phyloP scores from a whole-genome alignment of 2,888 invertebrate species.

The Sphaerophoria taeniata region DNA sequence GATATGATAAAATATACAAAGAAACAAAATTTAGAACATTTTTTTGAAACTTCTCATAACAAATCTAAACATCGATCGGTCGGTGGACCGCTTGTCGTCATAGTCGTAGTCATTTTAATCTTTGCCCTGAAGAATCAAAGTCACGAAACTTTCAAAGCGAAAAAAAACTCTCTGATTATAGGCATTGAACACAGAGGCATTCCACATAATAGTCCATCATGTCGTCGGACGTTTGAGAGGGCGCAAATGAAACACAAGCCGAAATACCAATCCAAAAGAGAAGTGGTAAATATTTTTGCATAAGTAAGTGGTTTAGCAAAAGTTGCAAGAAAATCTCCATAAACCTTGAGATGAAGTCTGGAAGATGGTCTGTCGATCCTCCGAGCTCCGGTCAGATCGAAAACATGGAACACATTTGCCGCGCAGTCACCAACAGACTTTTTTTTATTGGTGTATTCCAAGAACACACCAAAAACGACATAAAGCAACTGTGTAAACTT shows the following conservation, averaged over 20 bases:
- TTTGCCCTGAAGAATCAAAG: constrained; percentile 65
- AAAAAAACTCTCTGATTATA: constrained; percentile 67
- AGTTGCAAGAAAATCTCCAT: constrained; percentile 55
- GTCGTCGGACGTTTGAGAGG: not conserved
- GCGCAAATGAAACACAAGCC: constrained; percentile 5
- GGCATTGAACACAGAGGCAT: constrained; percentile 52
- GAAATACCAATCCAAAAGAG: constrained; percentile 32
- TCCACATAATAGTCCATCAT: constrained; percentile 34
- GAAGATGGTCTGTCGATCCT: constrained; percentile 55
- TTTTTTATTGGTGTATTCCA: constrained; percentile 40
- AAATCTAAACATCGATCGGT: constrained; percentile 45
- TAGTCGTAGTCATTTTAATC: constrained; percentile 26
- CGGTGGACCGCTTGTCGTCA: constrained; percentile 4
- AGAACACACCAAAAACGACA: constrained; percentile 32
- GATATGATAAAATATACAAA: constrained; percentile 51
- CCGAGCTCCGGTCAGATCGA: too few relatives aligned
- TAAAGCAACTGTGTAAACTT: constrained; percentile 51
- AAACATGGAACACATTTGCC: constrained; percentile 49
- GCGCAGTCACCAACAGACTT: constrained; percentile 41
- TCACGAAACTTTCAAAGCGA: constrained; percentile 68
- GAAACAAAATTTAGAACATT: constrained; percentile 23
- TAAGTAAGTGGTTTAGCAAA: constrained; percentile 72
- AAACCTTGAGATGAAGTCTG: constrained; percentile 46
- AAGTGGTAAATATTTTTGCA: constrained; percentile 73
- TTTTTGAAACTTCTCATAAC: constrained; percentile 57